Conservation (phyloP, 2,113 vertebrate genomes). For the Centropristis striata region DNA sequence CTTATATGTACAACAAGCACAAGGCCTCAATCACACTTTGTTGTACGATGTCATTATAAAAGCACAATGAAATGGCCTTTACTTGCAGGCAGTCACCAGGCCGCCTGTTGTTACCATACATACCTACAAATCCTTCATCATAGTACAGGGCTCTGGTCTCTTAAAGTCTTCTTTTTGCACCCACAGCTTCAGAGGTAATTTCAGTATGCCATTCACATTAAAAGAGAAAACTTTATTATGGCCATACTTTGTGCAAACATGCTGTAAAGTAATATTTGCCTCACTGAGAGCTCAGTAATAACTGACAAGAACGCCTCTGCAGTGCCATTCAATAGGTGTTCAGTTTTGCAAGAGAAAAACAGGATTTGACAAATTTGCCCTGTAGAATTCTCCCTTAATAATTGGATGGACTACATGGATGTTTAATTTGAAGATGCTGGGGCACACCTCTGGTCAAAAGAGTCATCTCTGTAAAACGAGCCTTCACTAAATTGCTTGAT, state of each 20-base stretch:
- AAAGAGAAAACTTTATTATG: constrained; percentile 11
- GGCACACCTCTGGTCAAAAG: constrained; percentile 61
- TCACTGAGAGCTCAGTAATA: constrained; percentile 30
- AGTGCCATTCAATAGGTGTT: constrained; percentile 27
- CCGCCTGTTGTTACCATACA: no score
- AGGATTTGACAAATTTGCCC: constrained; percentile 57
- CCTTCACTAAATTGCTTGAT: constrained; percentile 53
- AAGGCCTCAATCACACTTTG: no score
- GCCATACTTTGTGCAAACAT: constrained; percentile 37
- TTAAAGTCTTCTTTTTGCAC: neutral
- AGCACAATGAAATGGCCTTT: no score
- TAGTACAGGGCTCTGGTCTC: neutral
- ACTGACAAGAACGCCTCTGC: constrained; percentile 22
- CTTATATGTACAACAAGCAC: no score
- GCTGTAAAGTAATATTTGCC: constrained; percentile 25
- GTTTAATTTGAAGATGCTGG: constrained; percentile 51
- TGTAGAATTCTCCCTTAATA: constrained; percentile 41
- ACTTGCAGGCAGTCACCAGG: no score
- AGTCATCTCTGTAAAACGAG: constrained; percentile 50
- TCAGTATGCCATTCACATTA: neutral
- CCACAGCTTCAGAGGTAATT: neutral
- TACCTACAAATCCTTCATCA: no score
- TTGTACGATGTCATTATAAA: no score
- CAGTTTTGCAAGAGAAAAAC: constrained; percentile 44
- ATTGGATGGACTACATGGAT: constrained; percentile 61